phyloP scores from a whole-genome alignment of 1,140 invertebrate genomes.

The Tribolium madens region DNA sequence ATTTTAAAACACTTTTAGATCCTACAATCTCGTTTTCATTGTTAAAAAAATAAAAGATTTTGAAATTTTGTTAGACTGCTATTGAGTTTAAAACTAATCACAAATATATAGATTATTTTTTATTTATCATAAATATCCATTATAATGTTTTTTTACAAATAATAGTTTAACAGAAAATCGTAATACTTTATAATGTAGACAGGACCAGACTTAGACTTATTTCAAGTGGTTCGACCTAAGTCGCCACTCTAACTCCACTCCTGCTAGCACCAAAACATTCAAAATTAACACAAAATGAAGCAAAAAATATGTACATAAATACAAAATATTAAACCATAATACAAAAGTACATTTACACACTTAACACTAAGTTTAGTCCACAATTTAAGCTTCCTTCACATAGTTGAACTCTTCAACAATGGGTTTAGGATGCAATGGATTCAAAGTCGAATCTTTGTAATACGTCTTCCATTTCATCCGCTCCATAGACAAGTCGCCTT shows the following conservation, averaged over 20 bases:
- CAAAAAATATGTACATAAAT: constrained; percentile 17
- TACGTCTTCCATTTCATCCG: constrained; percentile 33
- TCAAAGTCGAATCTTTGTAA: constrained; percentile 8
- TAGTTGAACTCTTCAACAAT: constrained; percentile 58
- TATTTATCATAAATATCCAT: constrained; percentile 1
- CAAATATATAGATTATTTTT: not conserved
- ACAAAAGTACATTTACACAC: constrained; percentile 24
- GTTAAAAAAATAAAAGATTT: no score
- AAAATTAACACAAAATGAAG: constrained; percentile 2
- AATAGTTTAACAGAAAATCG: not conserved
- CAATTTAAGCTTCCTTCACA: constrained; percentile 43
- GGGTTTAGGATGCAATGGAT: constrained; percentile 54
- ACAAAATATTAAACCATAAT: constrained; percentile 11
- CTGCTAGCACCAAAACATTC: constrained; percentile 28
- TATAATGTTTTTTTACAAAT: not conserved
- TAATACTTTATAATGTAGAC: constrained; percentile 12
- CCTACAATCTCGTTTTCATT: no score
- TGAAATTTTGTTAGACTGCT: no score
- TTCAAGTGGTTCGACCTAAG: not conserved
- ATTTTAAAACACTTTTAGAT: no score
- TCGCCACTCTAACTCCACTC: constrained; percentile 8
- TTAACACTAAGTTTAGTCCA: not conserved
- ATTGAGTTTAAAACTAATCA: not conserved
- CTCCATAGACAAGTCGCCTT: constrained; percentile 8
- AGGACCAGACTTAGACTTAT: constrained; percentile 7